Evolutionary conservation across 2,113 vertebrate species (phyloP).

Genomic region (Petaurus breviceps): DNA sequence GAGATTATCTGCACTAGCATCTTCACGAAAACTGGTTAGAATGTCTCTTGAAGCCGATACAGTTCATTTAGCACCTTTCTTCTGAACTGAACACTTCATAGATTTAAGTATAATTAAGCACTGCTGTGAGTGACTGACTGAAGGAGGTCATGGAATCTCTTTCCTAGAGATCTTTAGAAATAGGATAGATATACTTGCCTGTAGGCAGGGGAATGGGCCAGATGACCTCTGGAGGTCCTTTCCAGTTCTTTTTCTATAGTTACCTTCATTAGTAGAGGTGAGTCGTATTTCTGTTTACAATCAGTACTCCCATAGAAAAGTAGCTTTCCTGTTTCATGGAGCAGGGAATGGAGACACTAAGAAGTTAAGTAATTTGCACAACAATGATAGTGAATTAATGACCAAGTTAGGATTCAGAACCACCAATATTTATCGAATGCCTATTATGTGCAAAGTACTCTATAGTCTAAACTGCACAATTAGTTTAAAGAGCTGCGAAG

Average conservation of each 20-base stretch:
- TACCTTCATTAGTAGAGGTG: not conserved
- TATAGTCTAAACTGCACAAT: not conserved
- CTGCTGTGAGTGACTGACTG: not conserved
- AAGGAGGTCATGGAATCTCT: not conserved
- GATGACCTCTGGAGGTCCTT: not conserved
- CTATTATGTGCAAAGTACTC: not conserved
- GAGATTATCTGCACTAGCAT: not conserved
- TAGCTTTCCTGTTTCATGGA: not conserved
- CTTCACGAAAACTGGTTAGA: not conserved
- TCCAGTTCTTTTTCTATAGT: not conserved
- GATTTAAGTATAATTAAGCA: not conserved
- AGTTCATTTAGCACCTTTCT: not conserved
- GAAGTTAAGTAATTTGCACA: not conserved
- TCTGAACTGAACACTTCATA: not conserved
- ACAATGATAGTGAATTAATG: not conserved
- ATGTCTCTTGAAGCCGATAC: not conserved
- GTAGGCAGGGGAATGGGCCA: not conserved
- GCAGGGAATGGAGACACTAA: not conserved
- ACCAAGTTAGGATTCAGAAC: not conserved
- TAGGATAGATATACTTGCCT: not conserved
- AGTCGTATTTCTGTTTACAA: constrained; percentile 19
- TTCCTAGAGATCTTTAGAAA: not conserved
- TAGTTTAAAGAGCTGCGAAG: not conserved
- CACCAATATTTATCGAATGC: constrained; percentile 55
- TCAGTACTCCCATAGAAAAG: not conserved